These are phyloP conservation scores for Lordiphosa clarofinis DNA, from an alignment of 1,140 invertebrate species.

Conservation along the genomic window DNA sequence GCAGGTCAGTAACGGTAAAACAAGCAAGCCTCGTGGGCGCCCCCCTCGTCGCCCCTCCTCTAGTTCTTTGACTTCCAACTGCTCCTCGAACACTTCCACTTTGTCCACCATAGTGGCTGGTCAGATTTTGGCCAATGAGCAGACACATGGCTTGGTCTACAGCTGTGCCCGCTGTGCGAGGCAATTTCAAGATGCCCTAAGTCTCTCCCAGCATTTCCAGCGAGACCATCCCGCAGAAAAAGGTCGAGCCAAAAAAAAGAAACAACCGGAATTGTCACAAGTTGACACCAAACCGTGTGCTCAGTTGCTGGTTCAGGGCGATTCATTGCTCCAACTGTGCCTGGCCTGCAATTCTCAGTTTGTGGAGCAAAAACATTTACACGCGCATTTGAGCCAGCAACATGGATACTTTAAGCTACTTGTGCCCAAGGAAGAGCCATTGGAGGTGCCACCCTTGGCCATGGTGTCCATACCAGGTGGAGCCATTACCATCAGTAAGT, in stretches of 20 bases:
- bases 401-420: slow-evolving; percentile 57
- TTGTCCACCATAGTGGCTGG: slow-evolving; percentile 32
- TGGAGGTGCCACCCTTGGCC: slow-evolving; percentile 37
- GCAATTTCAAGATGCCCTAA: slow-evolving; percentile 46
- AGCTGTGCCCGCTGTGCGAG: slow-evolving; percentile 55
- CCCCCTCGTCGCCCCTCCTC: slow-evolving; percentile 41
- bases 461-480: slow-evolving; percentile 60
- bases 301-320: slow-evolving; percentile 33
- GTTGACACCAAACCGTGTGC: slow-evolving; percentile 36
- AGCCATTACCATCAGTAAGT: slow-evolving; percentile 12
- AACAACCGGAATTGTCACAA: slow-evolving; percentile 12
- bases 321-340: slow-evolving; percentile 49
- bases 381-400: slow-evolving; percentile 53
- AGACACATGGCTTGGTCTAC: slow-evolving; percentile 51
- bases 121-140: slow-evolving; percentile 55
- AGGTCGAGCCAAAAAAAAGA: slow-evolving; percentile 24
- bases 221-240: slow-evolving; percentile 31
- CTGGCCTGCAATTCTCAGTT: slow-evolving; percentile 54
- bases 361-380: slow-evolving; percentile 50
- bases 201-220: slow-evolving; percentile 55
- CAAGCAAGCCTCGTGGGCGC: slow-evolving; percentile 48
- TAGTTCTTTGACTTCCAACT: slow-evolving; percentile 36
- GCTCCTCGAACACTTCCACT: slow-evolving; percentile 23
- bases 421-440: slow-evolving; percentile 55
- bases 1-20: slow-evolving; percentile 72